Conservation (phyloP, 1,140 invertebrate genomes). For the Rhagoletis pomonella region DNA sequence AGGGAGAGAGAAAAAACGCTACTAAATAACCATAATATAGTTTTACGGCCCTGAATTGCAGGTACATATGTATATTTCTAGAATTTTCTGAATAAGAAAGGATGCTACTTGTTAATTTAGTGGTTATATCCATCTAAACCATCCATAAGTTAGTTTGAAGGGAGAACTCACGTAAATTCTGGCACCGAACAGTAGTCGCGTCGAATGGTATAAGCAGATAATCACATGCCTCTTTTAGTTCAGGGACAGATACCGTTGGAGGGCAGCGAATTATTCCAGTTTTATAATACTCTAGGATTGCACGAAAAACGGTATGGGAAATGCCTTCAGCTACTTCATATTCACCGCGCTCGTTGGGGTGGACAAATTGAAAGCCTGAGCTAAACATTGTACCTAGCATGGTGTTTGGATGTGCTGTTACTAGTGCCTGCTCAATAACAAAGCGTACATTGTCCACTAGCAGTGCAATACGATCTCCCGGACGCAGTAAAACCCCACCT, state of each 20-base stretch:
- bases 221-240: conserved; percentile 98
- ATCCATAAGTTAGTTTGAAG: too few species aligned
- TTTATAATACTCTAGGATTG: conserved; percentile 97
- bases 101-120: too few species aligned
- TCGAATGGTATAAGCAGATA: conserved; percentile 99
- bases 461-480: conserved; percentile 81
- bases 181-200: conserved; percentile 95
- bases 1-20: conserved; percentile 63
- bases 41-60: too few species aligned
- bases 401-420: conserved; percentile 93
- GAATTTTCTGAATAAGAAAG: too few species aligned
- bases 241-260: conserved; percentile 89
- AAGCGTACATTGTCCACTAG: conserved; percentile 96
- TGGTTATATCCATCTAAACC: too few species aligned
- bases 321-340: conserved; percentile 99
- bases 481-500: conserved; percentile 23
- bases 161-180: conserved; percentile 88
- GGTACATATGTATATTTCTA: too few species aligned
- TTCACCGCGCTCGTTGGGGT: conserved; percentile 96
- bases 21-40: conserved; percentile 15
- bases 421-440: conserved; percentile 92
- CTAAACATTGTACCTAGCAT: conserved; percentile 98
- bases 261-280: conserved; percentile 90
- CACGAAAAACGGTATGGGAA: conserved; percentile 94
- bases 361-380: conserved; percentile 92